A percentile compares a stretch with the other conserved stretches of the same genome.
Evolutionary conservation across 2,888 invertebrate species (phyloP).

Genomic region (Didymodactylos carnosus): DNA sequence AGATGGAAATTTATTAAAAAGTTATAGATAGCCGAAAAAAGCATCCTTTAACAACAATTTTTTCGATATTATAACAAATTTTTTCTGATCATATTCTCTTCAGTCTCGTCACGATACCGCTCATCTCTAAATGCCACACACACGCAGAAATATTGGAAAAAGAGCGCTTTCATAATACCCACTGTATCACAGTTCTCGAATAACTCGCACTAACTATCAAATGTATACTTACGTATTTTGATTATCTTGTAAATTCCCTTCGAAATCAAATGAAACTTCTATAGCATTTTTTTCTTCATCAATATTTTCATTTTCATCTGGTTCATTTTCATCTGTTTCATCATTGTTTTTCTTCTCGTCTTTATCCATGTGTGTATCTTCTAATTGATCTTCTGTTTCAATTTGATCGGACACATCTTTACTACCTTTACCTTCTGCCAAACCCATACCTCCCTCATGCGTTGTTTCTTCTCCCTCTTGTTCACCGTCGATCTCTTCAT

Average conservation of each 20-base stretch:
- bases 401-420: slow-evolving; percentile 15
- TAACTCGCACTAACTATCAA: too few species aligned
- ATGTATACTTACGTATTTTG: too few species aligned
- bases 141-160: too few species aligned
- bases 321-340: not conserved
- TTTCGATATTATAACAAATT: too few species aligned
- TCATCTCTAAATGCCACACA: too few species aligned
- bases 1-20: not conserved
- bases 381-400: slow-evolving; percentile 12
- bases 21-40: not conserved
- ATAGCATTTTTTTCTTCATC: slow-evolving; percentile 13
- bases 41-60: not conserved
- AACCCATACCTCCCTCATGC: not conserved
- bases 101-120: too few species aligned
- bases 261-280: slow-evolving; percentile 12
- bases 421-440: not conserved
- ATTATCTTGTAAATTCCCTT: slow-evolving; percentile 1
- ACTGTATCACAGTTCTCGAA: too few species aligned
- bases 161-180: too few species aligned
- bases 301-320: not conserved
- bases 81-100: too few species aligned
- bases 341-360: not conserved
- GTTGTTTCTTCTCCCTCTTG: not conserved
- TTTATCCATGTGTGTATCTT: slow-evolving; percentile 6
- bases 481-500: not conserved